phyloP scores from a whole-genome alignment of 2,797 vertebrate genomes.

The Rhinichthys osculus region DNA sequence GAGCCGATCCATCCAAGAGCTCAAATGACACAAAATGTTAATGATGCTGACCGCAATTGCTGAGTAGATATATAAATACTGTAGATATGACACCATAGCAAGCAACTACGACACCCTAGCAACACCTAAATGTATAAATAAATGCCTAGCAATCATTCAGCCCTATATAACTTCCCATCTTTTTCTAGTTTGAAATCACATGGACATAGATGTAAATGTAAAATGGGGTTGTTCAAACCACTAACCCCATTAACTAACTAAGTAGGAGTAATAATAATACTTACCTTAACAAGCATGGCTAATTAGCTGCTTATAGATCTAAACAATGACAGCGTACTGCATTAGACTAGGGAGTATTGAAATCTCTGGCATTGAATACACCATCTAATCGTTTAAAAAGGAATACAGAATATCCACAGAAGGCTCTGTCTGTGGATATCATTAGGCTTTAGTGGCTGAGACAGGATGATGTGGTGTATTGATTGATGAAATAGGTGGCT shows the following conservation, averaged over 20 bases:
- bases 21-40: not conserved
- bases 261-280: not conserved
- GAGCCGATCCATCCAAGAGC: not conserved
- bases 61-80: not conserved
- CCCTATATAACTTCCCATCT: not conserved
- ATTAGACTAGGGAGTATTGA: not conserved
- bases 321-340: not conserved
- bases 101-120: not conserved
- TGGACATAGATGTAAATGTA: not conserved
- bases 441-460: constrained; percentile 20
- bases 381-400: not conserved
- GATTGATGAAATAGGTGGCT: constrained; percentile 48
- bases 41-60: not conserved
- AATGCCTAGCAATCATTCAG: not conserved
- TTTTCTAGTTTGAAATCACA: not conserved
- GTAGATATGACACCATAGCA: not conserved
- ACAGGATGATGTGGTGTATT: constrained; percentile 41
- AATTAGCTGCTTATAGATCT: constrained; percentile 3
- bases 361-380: not conserved
- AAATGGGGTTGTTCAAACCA: not conserved
- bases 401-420: not conserved
- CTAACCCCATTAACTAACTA: not conserved
- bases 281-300: not conserved
- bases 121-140: not conserved
- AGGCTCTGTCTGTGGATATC: constrained; percentile 3